Percentiles rank a stretch among this genome's conserved stretches.
Evolutionary conservation across 2,797 vertebrate species (phyloP).

Genomic region (Microcaecilia unicolor): DNA sequence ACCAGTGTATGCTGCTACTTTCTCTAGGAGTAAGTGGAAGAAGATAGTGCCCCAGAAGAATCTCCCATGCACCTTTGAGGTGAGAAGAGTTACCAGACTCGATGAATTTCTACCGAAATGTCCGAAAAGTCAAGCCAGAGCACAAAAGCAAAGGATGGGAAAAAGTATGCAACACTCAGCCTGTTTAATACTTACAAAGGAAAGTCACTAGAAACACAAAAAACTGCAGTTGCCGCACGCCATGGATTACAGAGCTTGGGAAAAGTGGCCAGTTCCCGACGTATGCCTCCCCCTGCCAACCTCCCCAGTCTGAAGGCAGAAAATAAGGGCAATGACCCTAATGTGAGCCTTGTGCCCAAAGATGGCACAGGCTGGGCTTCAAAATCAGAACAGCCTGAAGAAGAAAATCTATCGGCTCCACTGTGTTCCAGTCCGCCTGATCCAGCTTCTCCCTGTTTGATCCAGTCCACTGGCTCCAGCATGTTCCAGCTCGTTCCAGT

Average conservation of each 20-base stretch:
- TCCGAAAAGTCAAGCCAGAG: conserved; percentile 99
- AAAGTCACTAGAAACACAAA: conserved; percentile 97
- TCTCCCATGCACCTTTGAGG: no score
- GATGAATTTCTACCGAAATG: conserved; percentile 99
- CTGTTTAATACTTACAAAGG: conserved; percentile 99
- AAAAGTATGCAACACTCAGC: conserved; percentile 99
- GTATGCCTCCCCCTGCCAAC: conserved; percentile 97
- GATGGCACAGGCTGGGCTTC: conserved; percentile 97
- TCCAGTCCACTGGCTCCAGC: no score
- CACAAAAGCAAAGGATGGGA: conserved; percentile 99
- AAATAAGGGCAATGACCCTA: conserved; percentile 98
- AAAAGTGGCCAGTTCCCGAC: conserved; percentile 91
- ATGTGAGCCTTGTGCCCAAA: conserved; percentile 96
- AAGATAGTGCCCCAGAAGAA: no score
- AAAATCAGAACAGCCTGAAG: conserved; percentile 78
- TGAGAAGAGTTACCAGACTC: conserved; percentile 84
- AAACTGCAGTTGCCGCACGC: conserved; percentile 90
- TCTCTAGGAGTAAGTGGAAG: no score
- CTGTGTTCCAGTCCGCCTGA: no score
- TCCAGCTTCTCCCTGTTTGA: no score
- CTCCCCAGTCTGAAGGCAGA: conserved; percentile 96
- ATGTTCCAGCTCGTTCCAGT: no score
- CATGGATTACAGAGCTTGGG: conserved; percentile 99
- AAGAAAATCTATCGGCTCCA: no score
- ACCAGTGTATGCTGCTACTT: no score